phyloP scores from a whole-genome alignment of 1,140 invertebrate species.

The Calliphora vicina region DNA sequence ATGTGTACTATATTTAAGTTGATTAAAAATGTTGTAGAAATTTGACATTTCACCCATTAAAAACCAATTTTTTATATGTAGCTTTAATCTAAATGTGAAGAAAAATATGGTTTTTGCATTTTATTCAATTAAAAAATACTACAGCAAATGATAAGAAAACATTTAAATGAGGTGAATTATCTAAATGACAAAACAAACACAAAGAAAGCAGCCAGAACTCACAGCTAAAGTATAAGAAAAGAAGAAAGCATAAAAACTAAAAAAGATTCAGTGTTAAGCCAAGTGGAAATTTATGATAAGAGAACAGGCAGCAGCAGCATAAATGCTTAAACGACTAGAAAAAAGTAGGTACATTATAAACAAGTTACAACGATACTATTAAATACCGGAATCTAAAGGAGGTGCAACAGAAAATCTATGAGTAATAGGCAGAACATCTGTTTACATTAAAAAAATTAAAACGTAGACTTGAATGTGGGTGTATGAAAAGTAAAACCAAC shows the following conservation, averaged over 20 bases:
- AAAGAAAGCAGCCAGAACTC: neutral
- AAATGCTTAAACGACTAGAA: neutral
- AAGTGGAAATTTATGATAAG: slow-evolving; percentile 5
- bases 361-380: neutral
- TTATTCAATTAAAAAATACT: no score
- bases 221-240: neutral
- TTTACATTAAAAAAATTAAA: neutral
- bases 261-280: neutral
- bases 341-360: neutral
- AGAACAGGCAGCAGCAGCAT: neutral
- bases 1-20: no score
- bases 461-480: neutral
- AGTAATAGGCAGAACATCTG: slow-evolving; percentile 9
- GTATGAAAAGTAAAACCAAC: neutral
- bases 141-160: neutral
- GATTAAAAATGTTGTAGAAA: no score
- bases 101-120: no score
- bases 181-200: neutral
- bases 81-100: no score
- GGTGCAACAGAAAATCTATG: neutral
- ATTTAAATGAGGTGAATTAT: slow-evolving; percentile 24
- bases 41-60: no score
- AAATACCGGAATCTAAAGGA: neutral
- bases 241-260: neutral
- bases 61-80: no score